Conservation (phyloP, 2,113 vertebrate species). For the Peromyscus leucopus region DNA sequence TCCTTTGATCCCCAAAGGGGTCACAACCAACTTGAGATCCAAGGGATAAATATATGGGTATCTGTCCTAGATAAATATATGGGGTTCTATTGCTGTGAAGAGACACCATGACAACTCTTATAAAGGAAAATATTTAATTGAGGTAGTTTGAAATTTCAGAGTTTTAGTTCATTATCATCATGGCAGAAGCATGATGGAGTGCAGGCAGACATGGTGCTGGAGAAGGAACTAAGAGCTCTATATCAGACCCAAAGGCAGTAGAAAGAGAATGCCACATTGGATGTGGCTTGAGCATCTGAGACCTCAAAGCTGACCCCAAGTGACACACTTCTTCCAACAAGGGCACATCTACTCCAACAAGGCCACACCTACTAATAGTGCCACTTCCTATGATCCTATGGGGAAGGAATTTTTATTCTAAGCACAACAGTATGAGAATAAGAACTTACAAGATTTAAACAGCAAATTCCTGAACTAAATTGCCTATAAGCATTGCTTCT, state of each 20-base stretch:
- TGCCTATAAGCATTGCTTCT: neutral
- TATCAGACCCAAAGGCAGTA: neutral
- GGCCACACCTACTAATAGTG: neutral
- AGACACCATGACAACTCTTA: neutral
- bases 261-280: neutral
- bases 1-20: too few relatives aligned
- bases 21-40: neutral
- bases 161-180: neutral
- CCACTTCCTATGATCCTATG: neutral
- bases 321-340: neutral
- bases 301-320: neutral
- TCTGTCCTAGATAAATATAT: neutral
- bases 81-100: neutral
- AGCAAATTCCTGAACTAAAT: neutral
- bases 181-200: neutral
- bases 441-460: neutral
- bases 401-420: neutral
- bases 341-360: neutral
- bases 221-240: neutral
- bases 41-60: neutral
- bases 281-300: neutral
- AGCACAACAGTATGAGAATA: neutral
- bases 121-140: neutral
- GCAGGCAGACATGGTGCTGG: neutral
- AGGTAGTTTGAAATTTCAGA: neutral